Percentiles rank a stretch among this genome's conserved stretches.
Evolutionary conservation across 2,113 vertebrate species (phyloP).

Genomic region (Anolis sagrei): DNA sequence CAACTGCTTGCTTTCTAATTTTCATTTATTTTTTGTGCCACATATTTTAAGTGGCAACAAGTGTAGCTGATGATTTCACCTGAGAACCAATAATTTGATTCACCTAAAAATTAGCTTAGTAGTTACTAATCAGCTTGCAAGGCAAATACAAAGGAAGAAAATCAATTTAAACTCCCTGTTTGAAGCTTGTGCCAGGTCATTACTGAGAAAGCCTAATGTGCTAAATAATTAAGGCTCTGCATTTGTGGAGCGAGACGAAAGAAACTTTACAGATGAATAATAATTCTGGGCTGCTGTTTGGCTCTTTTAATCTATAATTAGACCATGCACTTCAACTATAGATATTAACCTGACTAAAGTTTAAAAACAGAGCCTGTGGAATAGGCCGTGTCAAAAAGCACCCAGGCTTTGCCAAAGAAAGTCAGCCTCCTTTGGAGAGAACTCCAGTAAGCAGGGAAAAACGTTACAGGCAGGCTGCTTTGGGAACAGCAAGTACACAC

Average conservation of each 20-base stretch:
- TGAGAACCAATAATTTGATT: constrained; percentile 57
- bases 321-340: constrained; percentile 61
- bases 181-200: constrained; percentile 53
- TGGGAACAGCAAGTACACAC: not conserved
- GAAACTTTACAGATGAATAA: constrained; percentile 56
- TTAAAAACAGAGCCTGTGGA: constrained; percentile 43
- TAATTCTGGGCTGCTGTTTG: constrained; percentile 39
- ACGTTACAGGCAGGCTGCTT: not conserved
- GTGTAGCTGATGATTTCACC: constrained; percentile 51
- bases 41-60: constrained; percentile 41
- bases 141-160: constrained; percentile 49
- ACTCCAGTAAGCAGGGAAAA: constrained; percentile 47
- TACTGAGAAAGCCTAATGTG: constrained; percentile 55
- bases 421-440: not conserved
- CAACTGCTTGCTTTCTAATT: constrained; percentile 13
- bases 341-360: constrained; percentile 51
- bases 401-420: constrained; percentile 46
- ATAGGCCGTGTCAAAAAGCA: constrained; percentile 31
- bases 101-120: constrained; percentile 59
- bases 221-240: constrained; percentile 55
- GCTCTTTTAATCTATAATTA: constrained; percentile 56
- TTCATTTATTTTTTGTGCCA: constrained; percentile 15
- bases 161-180: constrained; percentile 52
- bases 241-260: constrained; percentile 55
- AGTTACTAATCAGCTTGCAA: constrained; percentile 60